Base-by-base conservation (phyloP, 1,140 invertebrate genomes). In the Zaprionus davidi region DNA sequence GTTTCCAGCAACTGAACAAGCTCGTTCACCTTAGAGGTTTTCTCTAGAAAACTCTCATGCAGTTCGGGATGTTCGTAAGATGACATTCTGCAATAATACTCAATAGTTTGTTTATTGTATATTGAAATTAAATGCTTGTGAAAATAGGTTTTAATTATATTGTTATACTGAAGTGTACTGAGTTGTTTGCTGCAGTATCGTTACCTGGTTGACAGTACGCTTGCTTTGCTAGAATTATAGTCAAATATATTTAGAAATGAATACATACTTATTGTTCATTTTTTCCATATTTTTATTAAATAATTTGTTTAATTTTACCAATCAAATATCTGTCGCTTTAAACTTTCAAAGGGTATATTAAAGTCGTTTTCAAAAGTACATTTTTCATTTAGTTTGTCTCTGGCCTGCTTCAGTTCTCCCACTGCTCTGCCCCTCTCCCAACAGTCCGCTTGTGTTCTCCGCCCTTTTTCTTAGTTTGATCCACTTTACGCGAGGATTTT, bases 401-500 rank as follows among this genome's bases (percentile, higher is more conserved):
- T n/a, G 26, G 6, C 31, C 26, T 34, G 2, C 17, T 41, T 36
- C 17, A 5, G 17, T 12, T 36, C 17, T 26, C 60, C 17, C 41
- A 12, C 26, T 17, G 13, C n/a, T 15, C 38, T 20, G 9, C 28
- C 67, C 38, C 24, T 22, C 4, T 34, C 5, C 34, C 5, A 5
- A 13, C 22, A 17, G n/a, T 46, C 7, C 34, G 13, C 31, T 36
- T 69, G 41, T 73, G 71, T 70, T 24, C 49, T 6, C 65, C 56
- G 24, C 53, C 62, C 62, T 75, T 76, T 81, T 73, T 76, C 63
- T 83, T 74, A 79, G 76, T 82, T 82, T 90, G 73, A 90, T 90
- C 81, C 81, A 90, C 85, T 90, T 90, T 90, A 72, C 76, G 85
- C 85, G 6, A 75, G 85, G 79, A 90, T 81, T 90, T 90, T 79